Conservation (phyloP, 2,797 vertebrate species). For the Prunella strophiata region DNA sequence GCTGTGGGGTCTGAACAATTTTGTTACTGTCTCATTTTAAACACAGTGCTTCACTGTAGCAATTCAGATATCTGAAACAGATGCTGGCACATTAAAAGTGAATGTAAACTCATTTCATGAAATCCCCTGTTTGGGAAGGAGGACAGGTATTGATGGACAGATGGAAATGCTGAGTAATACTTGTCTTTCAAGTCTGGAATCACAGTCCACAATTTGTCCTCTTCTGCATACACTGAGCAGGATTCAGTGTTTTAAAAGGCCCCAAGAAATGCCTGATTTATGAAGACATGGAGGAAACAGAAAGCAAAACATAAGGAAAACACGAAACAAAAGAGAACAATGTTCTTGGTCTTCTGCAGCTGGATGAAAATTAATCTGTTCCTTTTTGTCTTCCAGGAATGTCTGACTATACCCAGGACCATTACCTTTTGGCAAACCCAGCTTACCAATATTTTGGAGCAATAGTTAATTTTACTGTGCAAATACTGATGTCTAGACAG, state of each 20-base stretch:
- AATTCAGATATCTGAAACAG: not conserved
- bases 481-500: not conserved
- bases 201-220: not conserved
- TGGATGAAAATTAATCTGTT: not conserved
- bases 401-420: not conserved
- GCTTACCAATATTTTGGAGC: not conserved
- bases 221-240: not conserved
- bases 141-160: not conserved
- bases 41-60: not conserved
- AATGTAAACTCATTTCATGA: not conserved
- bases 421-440: not conserved
- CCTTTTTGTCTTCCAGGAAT: not conserved
- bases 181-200: not conserved
- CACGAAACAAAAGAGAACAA: fast-evolving
- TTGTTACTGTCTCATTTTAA: not conserved
- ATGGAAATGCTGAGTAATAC: not conserved
- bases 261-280: not conserved
- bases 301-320: not conserved
- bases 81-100: not conserved
- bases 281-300: not conserved
- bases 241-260: not conserved
- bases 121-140: not conserved
- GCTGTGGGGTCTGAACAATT: not conserved
- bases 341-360: not conserved
- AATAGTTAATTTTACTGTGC: not conserved